Evolutionary conservation across 2,797 vertebrate species (phyloP).

Genomic region (Scleropages formosus): DNA sequence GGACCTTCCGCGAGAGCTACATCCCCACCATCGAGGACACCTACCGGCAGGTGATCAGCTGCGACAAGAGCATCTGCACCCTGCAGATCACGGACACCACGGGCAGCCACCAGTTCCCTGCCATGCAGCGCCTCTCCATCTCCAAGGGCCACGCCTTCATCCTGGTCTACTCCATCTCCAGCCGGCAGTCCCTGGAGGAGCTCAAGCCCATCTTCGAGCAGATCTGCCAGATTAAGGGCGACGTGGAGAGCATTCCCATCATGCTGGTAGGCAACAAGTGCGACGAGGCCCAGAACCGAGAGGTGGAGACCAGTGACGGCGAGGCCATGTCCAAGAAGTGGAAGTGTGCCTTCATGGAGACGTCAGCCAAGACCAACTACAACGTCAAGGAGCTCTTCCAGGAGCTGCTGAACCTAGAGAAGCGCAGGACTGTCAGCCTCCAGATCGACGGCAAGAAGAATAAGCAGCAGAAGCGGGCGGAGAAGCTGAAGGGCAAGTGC

Average conservation of each 20-base stretch:
- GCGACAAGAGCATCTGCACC: slow-evolving; percentile 81
- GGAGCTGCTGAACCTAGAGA: slow-evolving; percentile 77
- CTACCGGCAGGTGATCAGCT: slow-evolving; percentile 80
- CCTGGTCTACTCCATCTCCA: slow-evolving; percentile 78
- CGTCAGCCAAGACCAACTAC: slow-evolving; percentile 77
- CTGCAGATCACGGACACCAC: slow-evolving; percentile 81
- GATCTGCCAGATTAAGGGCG: slow-evolving; percentile 79
- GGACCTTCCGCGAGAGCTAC: slow-evolving; percentile 79
- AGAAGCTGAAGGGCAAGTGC: slow-evolving; percentile 79
- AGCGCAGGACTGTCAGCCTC: slow-evolving; percentile 77
- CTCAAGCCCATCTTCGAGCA: slow-evolving; percentile 79
- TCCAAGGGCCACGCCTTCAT: slow-evolving; percentile 80
- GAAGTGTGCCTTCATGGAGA: slow-evolving; percentile 82
- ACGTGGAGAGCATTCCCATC: slow-evolving; percentile 75
- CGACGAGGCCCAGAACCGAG: slow-evolving; percentile 71
- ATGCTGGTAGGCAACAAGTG: slow-evolving; percentile 82
- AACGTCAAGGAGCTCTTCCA: slow-evolving; percentile 80
- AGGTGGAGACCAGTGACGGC: slow-evolving; percentile 70
- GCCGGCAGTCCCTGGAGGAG: slow-evolving; percentile 76
- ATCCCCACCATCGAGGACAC: slow-evolving; percentile 80
- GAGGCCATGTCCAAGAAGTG: slow-evolving; percentile 74
- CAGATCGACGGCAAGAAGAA: slow-evolving; percentile 81
- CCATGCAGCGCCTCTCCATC: slow-evolving; percentile 81
- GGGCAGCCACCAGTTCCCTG: slow-evolving; percentile 78
- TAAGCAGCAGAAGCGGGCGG: slow-evolving; percentile 78